Base-by-base conservation (phyloP, 2,888 invertebrate genomes). In the Eilema griseolum region DNA sequence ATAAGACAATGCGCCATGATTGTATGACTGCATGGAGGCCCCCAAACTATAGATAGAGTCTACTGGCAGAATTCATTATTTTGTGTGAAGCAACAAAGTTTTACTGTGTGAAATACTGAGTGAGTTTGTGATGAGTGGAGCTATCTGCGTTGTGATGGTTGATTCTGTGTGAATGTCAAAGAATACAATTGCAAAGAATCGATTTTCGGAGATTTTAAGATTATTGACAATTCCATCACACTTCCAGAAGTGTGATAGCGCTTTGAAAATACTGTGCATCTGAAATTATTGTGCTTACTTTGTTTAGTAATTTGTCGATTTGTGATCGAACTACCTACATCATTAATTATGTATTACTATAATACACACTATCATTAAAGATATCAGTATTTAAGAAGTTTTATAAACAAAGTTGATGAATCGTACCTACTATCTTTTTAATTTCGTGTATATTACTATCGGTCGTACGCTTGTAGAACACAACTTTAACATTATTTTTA, bases 1-100 rank as follows among this genome's bases (percentile, higher is more conserved):
- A 71, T 67, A 73, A 83, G 79, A 84, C 83, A 83, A 81, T 82
- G 76, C 72, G 64, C 57, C 77, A 76, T 77, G 76, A 71, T 77
- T 70, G 69, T 72, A 65, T 65, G 66, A 72, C 77, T 69, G 69
- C 71, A 65, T 66, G 66, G 74, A 72, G 71, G 66, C 70, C 78
- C 79, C 79, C 71, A 75, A 76, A 79, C 74, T 79, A 75, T 78
- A 74, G n/a, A n/a, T n/a, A n/a, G n/a, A n/a, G n/a, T 77, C 56
- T 73, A 75, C 73, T 67, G 70, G 72, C 74, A 71, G 71, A 73
- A 71, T 77, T 73, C 63, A 75, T 75, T 70, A 77, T 65, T 67
- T 71, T 71, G 66, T 71, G 71, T 73, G 67, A 72, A 74, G 77
- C 63, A 24, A 62, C 69, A 65, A 67, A 68, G 64, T 74, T 66